Percentiles rank a stretch among this genome's conserved stretches.
Conservation (phyloP, 2,888 invertebrate genomes). For the Malthinus seriepunctatus region DNA sequence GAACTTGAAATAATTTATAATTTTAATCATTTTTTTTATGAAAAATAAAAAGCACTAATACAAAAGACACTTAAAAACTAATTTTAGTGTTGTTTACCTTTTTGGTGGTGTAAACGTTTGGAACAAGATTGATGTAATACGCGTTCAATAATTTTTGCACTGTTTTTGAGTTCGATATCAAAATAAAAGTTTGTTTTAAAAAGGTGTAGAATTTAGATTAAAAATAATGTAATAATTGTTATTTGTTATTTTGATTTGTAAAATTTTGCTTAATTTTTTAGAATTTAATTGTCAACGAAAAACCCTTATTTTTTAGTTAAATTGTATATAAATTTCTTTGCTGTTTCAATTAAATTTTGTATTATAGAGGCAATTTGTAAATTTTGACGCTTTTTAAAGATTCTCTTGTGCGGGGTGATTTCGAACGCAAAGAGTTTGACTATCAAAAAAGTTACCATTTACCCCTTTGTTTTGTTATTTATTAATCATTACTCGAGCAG, state of each 20-base stretch:
- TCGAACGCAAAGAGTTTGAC: too few species aligned
- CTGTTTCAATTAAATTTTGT: slow-evolving; percentile 1
- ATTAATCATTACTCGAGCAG: too few species aligned
- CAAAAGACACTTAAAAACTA: too few species aligned
- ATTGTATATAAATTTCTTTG: slow-evolving; percentile 4
- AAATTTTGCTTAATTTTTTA: slow-evolving; percentile 1
- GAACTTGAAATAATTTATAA: too few species aligned
- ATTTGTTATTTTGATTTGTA: slow-evolving; percentile 5
- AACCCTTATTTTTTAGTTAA: slow-evolving; percentile 1
- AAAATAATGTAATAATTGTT: slow-evolving; percentile 1
- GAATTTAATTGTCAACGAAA: slow-evolving; percentile 1
- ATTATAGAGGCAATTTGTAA: slow-evolving; percentile 1
- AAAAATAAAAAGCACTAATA: too few species aligned
- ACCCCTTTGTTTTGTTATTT: too few species aligned
- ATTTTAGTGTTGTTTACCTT: too few species aligned
- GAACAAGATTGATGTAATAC: too few species aligned
- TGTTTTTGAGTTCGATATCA: neutral
- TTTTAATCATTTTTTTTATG: too few species aligned
- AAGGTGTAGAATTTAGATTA: neutral
- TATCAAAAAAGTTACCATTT: neutral
- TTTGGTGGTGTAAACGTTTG: too few species aligned
- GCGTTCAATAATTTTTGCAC: too few species aligned
- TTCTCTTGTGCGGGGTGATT: too few species aligned
- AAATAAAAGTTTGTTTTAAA: slow-evolving; percentile 1
- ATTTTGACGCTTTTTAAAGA: neutral